phyloP scores from a whole-genome alignment of 1,140 invertebrate species.

The Druon quercuslanigerum region DNA sequence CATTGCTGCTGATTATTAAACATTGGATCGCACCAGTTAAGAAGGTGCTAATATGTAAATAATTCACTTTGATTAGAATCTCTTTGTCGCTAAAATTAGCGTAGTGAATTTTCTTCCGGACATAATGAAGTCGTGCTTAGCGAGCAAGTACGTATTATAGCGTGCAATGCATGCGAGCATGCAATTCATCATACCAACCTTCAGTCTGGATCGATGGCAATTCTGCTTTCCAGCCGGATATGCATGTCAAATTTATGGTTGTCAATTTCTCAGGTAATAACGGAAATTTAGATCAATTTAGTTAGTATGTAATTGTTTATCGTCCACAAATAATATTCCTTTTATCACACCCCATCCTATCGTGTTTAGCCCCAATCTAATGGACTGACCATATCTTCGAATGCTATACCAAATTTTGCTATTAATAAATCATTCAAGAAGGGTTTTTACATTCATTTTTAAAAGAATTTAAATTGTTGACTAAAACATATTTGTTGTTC shows the following conservation, averaged over 20 bases:
- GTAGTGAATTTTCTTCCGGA: conserved; percentile 49
- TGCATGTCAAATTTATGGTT: conserved; percentile 14
- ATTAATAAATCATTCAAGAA: too few relatives aligned
- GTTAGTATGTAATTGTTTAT: too few relatives aligned
- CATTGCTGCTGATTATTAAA: too few relatives aligned
- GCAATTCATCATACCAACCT: conserved; percentile 55
- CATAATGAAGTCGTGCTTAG: conserved; percentile 55
- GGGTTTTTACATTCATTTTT: too few relatives aligned
- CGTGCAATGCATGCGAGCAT: conserved; percentile 55
- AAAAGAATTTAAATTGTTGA: too few relatives aligned
- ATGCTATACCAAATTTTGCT: too few relatives aligned
- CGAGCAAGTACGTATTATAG: conserved; percentile 44
- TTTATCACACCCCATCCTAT: too few relatives aligned
- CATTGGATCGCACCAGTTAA: neutral
- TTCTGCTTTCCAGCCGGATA: neutral
- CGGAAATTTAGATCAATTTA: neutral
- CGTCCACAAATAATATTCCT: too few relatives aligned
- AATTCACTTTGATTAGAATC: conserved; percentile 25
- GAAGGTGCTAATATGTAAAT: neutral
- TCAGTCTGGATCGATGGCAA: conserved; percentile 15
- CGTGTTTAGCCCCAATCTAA: too few relatives aligned
- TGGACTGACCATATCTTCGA: too few relatives aligned
- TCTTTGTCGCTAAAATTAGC: conserved; percentile 46
- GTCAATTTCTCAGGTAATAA: conserved; percentile 16
- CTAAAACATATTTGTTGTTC: too few relatives aligned